These are phyloP conservation scores for Macquaria ambigua DNA, from an alignment of 2,113 vertebrate genomes.

Conservation along the genomic window DNA sequence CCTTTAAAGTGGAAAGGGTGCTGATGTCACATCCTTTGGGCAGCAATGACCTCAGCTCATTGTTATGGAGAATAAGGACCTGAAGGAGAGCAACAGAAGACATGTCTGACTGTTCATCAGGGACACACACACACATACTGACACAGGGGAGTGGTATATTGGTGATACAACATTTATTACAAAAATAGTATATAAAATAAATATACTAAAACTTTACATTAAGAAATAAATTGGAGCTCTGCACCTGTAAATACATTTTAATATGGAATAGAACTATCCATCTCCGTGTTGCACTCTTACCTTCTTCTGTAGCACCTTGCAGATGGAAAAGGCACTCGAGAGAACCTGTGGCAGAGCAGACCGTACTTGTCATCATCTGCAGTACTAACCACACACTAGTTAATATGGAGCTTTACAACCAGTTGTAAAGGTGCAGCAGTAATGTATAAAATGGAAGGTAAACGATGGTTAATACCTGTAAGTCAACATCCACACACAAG, in stretches of 20 bases:
- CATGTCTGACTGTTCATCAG: neutral
- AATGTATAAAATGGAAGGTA: neutral
- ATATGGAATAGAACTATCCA: neutral
- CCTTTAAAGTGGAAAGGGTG: conserved; percentile 90
- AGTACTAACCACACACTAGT: neutral
- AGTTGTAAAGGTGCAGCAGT: neutral
- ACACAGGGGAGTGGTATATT: neutral
- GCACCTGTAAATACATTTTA: too few species aligned
- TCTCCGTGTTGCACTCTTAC: conserved; percentile 74
- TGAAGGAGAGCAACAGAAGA: conserved; percentile 56
- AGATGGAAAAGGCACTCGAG: conserved; percentile 90
- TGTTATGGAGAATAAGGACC: conserved; percentile 94
- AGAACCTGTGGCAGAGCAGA: conserved; percentile 87
- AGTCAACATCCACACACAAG: too few species aligned
- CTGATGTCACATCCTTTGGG: conserved; percentile 90
- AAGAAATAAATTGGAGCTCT: neutral
- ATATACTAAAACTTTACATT: neutral
- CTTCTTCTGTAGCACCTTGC: conserved; percentile 97
- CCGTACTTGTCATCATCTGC: neutral
- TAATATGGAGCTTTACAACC: neutral
- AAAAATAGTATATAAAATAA: neutral
- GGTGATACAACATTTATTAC: neutral
- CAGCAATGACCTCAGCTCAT: conserved; percentile 88
- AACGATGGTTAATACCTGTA: neutral
- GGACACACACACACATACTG: neutral